A percentile compares a stretch with the other conserved stretches of the same genome.
phyloP scores from a whole-genome alignment of 1,140 invertebrate species.

The Eriosoma lanigerum region DNA sequence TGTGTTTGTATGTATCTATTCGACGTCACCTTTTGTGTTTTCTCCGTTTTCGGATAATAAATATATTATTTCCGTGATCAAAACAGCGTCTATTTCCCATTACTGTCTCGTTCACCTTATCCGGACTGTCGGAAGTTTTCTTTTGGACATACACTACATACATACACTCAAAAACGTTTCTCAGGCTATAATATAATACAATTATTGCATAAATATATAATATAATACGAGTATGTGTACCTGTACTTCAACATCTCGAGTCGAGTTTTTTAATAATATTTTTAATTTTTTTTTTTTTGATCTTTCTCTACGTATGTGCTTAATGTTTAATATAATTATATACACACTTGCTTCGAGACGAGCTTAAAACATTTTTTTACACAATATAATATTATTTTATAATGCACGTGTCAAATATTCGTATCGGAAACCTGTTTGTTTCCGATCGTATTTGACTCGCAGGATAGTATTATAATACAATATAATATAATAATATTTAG shows the following conservation, averaged over 20 bases:
- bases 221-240: neutral
- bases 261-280: conserved; percentile 24
- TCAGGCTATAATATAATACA: conserved; percentile 10
- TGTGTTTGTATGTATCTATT: neutral
- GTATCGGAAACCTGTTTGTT: conserved; percentile 45
- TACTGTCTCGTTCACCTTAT: conserved; percentile 36
- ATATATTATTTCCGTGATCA: neutral
- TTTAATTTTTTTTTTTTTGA: conserved; percentile 4
- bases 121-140: conserved; percentile 25
- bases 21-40: conserved; percentile 2
- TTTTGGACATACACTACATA: neutral
- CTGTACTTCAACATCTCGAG: no score
- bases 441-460: conserved; percentile 31
- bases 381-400: neutral
- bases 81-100: conserved; percentile 17
- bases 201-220: neutral
- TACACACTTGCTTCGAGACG: conserved; percentile 8
- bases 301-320: neutral
- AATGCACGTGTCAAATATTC: conserved; percentile 44
- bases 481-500: neutral
- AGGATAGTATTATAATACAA: neutral
- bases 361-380: conserved; percentile 27
- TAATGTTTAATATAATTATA: neutral
- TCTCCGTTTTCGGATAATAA: conserved; percentile 29
- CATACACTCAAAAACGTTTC: neutral